phyloP scores from a whole-genome alignment of 1,140 invertebrate species.

The Conus ventricosus region DNA sequence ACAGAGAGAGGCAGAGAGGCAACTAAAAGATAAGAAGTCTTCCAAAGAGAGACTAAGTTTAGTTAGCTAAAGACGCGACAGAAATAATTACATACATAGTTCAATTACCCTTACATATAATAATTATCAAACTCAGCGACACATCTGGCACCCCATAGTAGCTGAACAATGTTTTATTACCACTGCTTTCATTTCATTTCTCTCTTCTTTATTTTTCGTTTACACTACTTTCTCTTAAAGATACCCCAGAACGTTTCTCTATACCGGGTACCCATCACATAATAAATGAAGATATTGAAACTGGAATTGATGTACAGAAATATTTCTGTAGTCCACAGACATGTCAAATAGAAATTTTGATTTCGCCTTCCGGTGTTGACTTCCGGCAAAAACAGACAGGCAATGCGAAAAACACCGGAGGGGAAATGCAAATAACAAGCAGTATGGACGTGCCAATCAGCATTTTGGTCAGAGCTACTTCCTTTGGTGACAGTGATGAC shows the following conservation, averaged over 20 bases:
- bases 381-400: not conserved
- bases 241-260: not conserved
- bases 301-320: not conserved
- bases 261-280: not conserved
- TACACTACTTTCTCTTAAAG: not conserved
- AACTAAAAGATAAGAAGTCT: no score
- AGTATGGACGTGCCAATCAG: not conserved
- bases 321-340: not conserved
- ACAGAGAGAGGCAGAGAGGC: no score
- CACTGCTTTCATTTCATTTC: no score
- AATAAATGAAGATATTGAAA: constrained; percentile 21
- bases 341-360: not conserved
- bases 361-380: not conserved
- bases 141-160: no score
- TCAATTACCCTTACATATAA: no score
- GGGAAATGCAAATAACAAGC: not conserved
- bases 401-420: not conserved
- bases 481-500: not conserved
- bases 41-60: no score
- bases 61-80: no score
- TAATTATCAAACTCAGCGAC: no score
- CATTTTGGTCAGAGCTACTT: constrained; percentile 17
- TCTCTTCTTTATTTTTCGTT: no score
- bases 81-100: no score
- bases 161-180: no score